Percentiles rank a stretch among this genome's conserved stretches.
Conservation (phyloP, 2,888 invertebrate genomes). For the Yponomeuta malinellus region DNA sequence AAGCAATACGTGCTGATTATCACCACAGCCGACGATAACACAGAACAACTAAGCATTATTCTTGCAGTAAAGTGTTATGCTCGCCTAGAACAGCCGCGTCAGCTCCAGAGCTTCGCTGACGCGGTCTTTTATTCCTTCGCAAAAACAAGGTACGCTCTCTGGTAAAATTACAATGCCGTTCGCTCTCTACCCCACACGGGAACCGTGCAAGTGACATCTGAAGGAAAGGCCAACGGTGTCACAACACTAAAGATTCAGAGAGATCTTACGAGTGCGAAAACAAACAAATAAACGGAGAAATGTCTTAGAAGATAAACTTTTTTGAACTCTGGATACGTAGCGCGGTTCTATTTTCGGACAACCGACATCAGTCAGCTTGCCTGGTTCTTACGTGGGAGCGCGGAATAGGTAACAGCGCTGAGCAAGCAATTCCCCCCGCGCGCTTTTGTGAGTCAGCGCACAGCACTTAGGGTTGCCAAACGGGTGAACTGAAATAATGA, state of each 20-base stretch:
- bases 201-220: neutral
- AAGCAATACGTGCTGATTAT: neutral
- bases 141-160: neutral
- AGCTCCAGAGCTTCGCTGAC: too few species aligned
- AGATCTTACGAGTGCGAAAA: neutral
- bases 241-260: neutral
- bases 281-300: neutral
- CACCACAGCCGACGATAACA: neutral
- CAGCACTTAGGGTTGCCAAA: too few species aligned
- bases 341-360: neutral
- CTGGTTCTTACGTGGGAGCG: conserved; percentile 3
- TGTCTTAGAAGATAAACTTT: too few species aligned
- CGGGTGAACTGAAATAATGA: too few species aligned
- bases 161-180: neutral
- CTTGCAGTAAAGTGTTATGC: neutral
- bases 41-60: neutral
- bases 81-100: too few species aligned
- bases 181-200: neutral
- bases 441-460: conserved; percentile 9
- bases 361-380: neutral
- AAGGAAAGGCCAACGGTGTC: neutral
- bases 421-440: conserved; percentile 4
- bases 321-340: neutral
- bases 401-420: conserved; percentile 10
- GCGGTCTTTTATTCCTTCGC: neutral